Conservation (phyloP, 2,888 invertebrate genomes). For the Metalampra italica region DNA sequence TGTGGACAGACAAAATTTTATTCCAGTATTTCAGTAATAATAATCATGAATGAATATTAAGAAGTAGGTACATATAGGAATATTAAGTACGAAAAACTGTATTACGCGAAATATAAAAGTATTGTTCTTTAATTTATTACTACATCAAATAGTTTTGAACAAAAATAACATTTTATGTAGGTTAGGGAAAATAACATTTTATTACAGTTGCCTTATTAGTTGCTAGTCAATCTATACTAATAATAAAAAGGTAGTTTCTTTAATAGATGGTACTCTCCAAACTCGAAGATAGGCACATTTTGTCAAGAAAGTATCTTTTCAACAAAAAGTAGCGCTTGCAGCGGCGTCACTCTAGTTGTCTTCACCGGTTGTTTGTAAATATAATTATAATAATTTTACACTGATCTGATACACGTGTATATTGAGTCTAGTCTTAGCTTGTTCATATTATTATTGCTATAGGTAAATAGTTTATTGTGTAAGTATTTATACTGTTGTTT, state of each 20-base stretch:
- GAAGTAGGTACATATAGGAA: too few species aligned
- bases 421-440: slow-evolving; percentile 38
- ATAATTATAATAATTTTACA: slow-evolving; percentile 9
- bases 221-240: not conserved
- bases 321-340: too few species aligned
- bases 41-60: too few species aligned
- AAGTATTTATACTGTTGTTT: too few species aligned
- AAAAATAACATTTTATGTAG: slow-evolving; percentile 3
- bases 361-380: slow-evolving; percentile 7
- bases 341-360: too few species aligned
- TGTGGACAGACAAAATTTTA: too few species aligned
- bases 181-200: slow-evolving; percentile 15
- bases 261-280: too few species aligned
- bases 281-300: not conserved
- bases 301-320: not conserved
- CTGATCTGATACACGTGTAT: slow-evolving; percentile 25
- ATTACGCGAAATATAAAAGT: too few species aligned
- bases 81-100: too few species aligned
- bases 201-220: slow-evolving; percentile 56
- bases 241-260: not conserved
- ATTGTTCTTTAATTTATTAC: too few species aligned
- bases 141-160: too few species aligned
- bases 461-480: slow-evolving; percentile 13
- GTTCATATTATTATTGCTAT: slow-evolving; percentile 22
- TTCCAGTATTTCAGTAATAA: too few species aligned